Conservation (phyloP, 2,797 vertebrate genomes). For the Hydrolagus colliei region DNA sequence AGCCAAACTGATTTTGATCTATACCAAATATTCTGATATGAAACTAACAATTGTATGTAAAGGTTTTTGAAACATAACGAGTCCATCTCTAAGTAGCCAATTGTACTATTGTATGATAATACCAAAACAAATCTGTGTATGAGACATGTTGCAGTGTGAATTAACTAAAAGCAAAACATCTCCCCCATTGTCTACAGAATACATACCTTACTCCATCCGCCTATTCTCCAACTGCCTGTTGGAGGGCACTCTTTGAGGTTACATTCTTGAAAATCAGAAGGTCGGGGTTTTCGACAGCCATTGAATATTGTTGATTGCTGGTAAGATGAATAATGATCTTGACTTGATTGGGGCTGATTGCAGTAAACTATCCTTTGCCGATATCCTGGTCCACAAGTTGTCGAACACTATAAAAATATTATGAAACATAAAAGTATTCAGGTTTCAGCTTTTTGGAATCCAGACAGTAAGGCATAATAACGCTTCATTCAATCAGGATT, state of each 20-base stretch:
- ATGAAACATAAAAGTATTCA: background rate
- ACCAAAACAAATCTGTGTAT: too few species aligned
- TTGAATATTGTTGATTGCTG: conserved; percentile 45
- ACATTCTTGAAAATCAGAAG: conserved; percentile 58
- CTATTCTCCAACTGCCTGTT: conserved; percentile 68
- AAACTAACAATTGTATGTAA: too few species aligned
- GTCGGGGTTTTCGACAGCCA: conserved; percentile 58
- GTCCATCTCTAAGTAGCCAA: too few species aligned
- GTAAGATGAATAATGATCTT: conserved; percentile 40
- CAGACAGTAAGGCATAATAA: too few species aligned
- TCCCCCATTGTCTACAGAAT: background rate
- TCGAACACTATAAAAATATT: conserved; percentile 67
- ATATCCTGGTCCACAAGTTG: conserved; percentile 65
- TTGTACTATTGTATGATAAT: too few species aligned
- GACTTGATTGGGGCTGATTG: conserved; percentile 46
- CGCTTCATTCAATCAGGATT: too few species aligned
- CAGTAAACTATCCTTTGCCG: conserved; percentile 71
- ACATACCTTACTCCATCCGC: conserved; percentile 74
- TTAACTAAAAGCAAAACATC: too few species aligned
- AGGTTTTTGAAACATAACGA: too few species aligned
- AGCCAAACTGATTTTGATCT: too few species aligned
- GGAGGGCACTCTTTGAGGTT: conserved; percentile 60
- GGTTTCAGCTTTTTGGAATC: too few species aligned
- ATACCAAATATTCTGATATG: too few species aligned
- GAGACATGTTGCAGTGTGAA: too few species aligned